phyloP scores from a whole-genome alignment of 2,888 invertebrate species.

The Rambutsinella grinnellia region DNA sequence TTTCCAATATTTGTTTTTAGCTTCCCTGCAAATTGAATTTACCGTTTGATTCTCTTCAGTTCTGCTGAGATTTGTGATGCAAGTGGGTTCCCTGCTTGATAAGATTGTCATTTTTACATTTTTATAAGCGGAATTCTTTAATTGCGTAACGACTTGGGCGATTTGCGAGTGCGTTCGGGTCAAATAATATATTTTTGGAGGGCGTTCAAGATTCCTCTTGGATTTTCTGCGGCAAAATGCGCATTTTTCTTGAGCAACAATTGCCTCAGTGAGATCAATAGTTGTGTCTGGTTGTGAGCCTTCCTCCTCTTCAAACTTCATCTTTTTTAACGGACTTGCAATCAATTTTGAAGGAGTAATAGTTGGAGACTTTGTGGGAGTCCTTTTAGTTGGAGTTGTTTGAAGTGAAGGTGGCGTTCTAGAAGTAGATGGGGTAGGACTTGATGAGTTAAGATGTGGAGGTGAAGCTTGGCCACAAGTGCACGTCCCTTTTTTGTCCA shows the following conservation, averaged over 20 bases:
- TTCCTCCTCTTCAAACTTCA: conserved; percentile 6
- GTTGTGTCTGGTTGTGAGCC: too few species aligned
- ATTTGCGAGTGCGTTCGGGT: conserved; percentile 62
- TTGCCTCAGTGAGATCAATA: background rate
- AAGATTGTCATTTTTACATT: conserved; percentile 57
- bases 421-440: background rate
- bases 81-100: conserved; percentile 50
- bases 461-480: conserved; percentile 41
- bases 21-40: conserved; percentile 29
- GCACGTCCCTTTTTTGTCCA: conserved; percentile 34
- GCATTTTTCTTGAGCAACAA: conserved; percentile 10
- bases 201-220: background rate
- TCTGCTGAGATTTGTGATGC: conserved; percentile 15
- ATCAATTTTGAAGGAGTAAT: background rate
- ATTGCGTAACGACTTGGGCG: conserved; percentile 56
- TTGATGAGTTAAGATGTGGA: conserved; percentile 1
- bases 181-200: conserved; percentile 56
- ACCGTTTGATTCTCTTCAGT: background rate
- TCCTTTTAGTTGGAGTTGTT: background rate
- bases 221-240: conserved; percentile 31
- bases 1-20: conserved; percentile 25
- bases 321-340: conserved; percentile 14
- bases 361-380: background rate
- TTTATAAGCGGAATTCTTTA: conserved; percentile 45
- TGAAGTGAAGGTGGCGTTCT: background rate